A percentile compares a stretch with the other conserved stretches of the same genome.
These are phyloP conservation scores for Strigops habroptila DNA, from an alignment of 2,113 vertebrate species.

Conservation along the genomic window DNA sequence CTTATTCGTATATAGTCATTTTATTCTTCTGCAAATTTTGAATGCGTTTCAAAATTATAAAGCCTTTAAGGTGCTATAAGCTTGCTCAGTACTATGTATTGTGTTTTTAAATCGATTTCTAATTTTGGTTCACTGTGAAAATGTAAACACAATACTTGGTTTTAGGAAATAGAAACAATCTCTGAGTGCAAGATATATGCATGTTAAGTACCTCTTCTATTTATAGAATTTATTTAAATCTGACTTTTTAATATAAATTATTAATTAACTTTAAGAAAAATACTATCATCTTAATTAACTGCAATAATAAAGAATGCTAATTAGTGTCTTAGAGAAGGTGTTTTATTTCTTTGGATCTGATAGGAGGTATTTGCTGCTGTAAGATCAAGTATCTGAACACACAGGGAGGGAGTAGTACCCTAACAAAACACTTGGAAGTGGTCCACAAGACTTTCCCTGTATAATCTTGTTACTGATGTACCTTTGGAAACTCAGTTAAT, in stretches of 20 bases:
- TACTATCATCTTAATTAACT: conserved; percentile 48
- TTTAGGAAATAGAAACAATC: neutral
- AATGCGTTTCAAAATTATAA: neutral
- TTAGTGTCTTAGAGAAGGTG: conserved; percentile 54
- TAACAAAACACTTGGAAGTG: conserved; percentile 60
- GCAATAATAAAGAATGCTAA: conserved; percentile 64
- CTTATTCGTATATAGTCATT: neutral
- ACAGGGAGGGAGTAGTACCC: neutral
- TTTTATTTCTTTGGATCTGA: conserved; percentile 59
- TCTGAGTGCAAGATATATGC: neutral
- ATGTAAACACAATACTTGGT: neutral
- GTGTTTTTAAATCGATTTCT: neutral
- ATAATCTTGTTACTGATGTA: neutral
- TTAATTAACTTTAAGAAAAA: conserved; percentile 7
- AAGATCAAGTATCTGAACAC: conserved; percentile 63
- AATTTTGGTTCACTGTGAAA: neutral
- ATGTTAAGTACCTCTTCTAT: neutral
- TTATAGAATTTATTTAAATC: neutral
- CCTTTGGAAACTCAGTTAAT: neutral
- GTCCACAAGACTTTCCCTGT: neutral
- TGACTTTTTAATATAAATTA: conserved; percentile 35
- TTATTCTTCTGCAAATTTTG: neutral
- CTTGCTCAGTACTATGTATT: neutral
- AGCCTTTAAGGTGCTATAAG: neutral
- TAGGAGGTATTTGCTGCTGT: conserved; percentile 43